Evolutionary conservation across 2,113 vertebrate species (phyloP), one percentile per base, ranked within the genome.

Genomic region (Myxocyprinus asiaticus): DNA sequence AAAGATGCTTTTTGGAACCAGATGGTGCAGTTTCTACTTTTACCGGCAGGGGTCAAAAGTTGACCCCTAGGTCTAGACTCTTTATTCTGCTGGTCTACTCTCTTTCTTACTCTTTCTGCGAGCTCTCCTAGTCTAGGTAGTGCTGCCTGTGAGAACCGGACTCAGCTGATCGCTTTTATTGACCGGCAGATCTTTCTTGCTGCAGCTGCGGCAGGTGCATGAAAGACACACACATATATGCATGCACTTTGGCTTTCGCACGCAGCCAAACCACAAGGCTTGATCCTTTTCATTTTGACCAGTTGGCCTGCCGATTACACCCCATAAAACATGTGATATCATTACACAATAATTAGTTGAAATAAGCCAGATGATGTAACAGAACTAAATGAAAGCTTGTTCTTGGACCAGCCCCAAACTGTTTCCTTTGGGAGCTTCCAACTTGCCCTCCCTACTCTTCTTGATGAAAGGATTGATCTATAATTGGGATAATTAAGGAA

Each of bases 301-400:
- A 45, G 59, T 67, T 33, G 11, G 61, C 75, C 7, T 10, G 9
- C n/a, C 61, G 64, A 67, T 79, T 73, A 66, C 44, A 50, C 22
- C 43, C 45, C 33, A 17, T 58, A 61, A 78, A 69, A 82, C 82
- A 80, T 82, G 64, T 73, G 79, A 68, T 79, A 61, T n/a, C 43
- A 70, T 82, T 76, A 79, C 67, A 42, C 50, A 55, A 63, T 83
- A 64, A 84, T 84, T 68, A 61, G 61, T 67, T 77, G 67, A 81
- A 73, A 66, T 77, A 70, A 66, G 79, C 33, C n/a, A 12, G 67
- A 76, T 78, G 75, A 83, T 83, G 77, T 53, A 80, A 77, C 53
- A n/a, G 47, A 12, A 17, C 15, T 4, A 63, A 61, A 65, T 79
- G 75, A 70, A 72, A 80, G 83, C 81, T 74, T 85, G 72, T 82